Percentiles rank a stretch among this genome's conserved stretches.
phyloP scores from a whole-genome alignment of 2,888 invertebrate genomes.

The Pyrrhosoma nymphula region DNA sequence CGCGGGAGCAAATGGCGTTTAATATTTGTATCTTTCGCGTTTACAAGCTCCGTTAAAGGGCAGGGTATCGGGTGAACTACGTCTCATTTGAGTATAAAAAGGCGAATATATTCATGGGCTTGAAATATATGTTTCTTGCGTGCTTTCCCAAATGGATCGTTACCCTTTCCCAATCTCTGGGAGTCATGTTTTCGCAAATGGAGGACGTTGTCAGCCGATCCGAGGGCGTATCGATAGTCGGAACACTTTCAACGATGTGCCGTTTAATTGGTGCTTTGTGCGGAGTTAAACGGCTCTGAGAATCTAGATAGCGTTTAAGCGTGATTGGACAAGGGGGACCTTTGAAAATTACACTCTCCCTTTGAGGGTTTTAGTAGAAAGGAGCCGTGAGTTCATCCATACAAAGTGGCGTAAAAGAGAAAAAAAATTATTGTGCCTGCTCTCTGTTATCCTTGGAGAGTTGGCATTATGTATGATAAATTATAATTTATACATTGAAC shows the following conservation, averaged over 20 bases:
- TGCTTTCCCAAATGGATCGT: background rate
- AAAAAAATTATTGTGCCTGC: background rate
- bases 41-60: background rate
- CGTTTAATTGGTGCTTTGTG: background rate
- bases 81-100: background rate
- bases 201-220: background rate
- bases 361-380: background rate
- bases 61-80: background rate
- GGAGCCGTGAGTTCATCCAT: background rate
- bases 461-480: background rate
- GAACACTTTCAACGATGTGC: background rate
- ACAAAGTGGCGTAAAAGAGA: background rate
- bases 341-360: background rate
- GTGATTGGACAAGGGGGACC: background rate
- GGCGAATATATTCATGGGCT: background rate
- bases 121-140: background rate
- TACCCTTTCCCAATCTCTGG: background rate
- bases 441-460: background rate
- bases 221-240: background rate
- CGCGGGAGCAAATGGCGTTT: background rate
- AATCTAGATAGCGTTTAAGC: background rate
- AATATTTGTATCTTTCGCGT: background rate
- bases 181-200: background rate
- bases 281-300: background rate
- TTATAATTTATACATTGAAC: background rate